These are phyloP conservation scores for Tylochromis polylepis DNA, from an alignment of 2,113 vertebrate genomes.

Conservation along the genomic window DNA sequence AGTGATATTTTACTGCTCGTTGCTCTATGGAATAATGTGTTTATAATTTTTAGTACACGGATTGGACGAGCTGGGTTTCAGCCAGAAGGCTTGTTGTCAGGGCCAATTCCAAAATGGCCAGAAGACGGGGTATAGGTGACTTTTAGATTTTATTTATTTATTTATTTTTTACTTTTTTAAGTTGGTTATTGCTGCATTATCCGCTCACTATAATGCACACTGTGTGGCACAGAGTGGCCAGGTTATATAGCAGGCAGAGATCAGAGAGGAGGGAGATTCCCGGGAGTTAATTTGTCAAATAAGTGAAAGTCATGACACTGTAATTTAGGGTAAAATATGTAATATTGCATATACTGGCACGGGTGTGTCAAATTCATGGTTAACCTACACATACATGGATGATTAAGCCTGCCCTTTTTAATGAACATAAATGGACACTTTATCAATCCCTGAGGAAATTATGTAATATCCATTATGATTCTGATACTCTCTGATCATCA, in stretches of 20 bases:
- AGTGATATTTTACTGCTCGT: neutral
- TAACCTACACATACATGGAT: neutral
- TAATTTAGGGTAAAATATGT: neutral
- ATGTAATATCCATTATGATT: no score
- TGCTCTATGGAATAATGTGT: neutral
- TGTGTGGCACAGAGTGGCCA: neutral
- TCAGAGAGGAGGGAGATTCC: neutral
- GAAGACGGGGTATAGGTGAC: accelerated
- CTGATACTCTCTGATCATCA: neutral
- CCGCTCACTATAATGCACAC: neutral
- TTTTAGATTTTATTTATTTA: no score
- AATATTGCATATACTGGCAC: neutral
- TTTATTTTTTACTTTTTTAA: neutral
- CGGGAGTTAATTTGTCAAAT: neutral
- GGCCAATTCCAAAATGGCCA: neutral
- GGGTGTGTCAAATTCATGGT: neutral
- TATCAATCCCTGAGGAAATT: no score
- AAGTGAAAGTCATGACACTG: neutral
- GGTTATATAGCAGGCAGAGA: neutral
- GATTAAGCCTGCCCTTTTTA: neutral
- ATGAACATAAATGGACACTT: neutral
- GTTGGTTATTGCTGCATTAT: neutral
- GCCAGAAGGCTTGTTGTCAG: neutral
- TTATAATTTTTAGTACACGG: neutral
- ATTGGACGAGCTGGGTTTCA: neutral